Evolutionary conservation across 2,113 vertebrate species (phyloP).

Genomic region (Casuarius casuarius): DNA sequence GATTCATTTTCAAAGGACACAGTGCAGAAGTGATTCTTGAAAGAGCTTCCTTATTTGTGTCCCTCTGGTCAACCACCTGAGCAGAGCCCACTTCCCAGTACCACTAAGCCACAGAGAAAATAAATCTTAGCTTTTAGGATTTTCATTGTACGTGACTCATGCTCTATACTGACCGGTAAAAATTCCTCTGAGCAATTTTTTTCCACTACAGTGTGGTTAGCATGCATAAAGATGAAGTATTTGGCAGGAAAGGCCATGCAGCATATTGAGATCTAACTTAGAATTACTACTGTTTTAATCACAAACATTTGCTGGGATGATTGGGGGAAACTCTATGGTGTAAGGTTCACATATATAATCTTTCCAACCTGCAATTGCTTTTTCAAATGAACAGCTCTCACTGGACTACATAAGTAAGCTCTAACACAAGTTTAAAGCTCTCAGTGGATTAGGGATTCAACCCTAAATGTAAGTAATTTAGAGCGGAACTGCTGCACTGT

Average conservation of each 20-base stretch:
- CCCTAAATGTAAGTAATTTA: neutral
- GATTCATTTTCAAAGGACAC: neutral
- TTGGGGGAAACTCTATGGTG: neutral
- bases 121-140: neutral
- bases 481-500: neutral
- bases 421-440: neutral
- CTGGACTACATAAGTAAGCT: neutral
- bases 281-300: neutral
- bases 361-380: conserved; percentile 75
- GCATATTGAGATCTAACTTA: conserved; percentile 7
- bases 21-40: neutral
- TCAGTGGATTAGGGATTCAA: neutral
- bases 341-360: neutral
- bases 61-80: neutral
- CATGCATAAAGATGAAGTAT: conserved; percentile 72
- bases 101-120: neutral
- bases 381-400: conserved; percentile 79
- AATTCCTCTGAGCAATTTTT: conserved; percentile 69
- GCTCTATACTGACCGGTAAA: neutral
- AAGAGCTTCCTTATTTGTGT: neutral
- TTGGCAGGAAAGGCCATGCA: conserved; percentile 74
- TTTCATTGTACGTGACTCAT: neutral
- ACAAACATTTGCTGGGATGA: conserved; percentile 34
- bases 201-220: conserved; percentile 31
- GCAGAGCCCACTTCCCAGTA: neutral